Evolutionary conservation across 1,140 invertebrate species (phyloP).

Genomic region (Penaeus vannamei): DNA sequence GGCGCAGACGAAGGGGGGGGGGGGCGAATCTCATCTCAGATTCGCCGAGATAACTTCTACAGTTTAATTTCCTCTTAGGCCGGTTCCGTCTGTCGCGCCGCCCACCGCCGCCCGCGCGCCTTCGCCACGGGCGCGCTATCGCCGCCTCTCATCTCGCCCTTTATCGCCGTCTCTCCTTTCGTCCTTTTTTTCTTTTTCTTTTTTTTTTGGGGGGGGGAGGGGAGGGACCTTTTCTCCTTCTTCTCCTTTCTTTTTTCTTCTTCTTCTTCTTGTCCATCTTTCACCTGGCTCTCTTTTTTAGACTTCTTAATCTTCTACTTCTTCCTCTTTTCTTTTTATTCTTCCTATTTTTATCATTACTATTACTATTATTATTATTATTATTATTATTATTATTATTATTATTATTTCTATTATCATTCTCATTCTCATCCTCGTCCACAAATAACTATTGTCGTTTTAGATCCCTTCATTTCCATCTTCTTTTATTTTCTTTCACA

Average conservation of each 20-base stretch:
- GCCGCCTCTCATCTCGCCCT: too few relatives aligned
- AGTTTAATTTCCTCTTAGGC: too few relatives aligned
- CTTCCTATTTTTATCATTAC: background rate
- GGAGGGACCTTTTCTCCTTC: too few relatives aligned
- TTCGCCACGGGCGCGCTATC: too few relatives aligned
- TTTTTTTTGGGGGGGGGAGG: background rate
- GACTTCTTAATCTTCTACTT: background rate
- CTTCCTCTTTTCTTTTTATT: background rate
- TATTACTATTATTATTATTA: conserved; percentile 4
- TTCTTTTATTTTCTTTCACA: conserved; percentile 2
- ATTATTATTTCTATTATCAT: conserved; percentile 21
- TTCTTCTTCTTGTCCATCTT: background rate
- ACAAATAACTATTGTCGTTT: conserved; percentile 18
- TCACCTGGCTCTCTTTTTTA: background rate
- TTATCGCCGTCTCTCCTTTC: background rate
- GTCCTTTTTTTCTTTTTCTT: background rate
- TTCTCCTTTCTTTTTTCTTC: background rate
- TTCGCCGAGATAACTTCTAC: too few relatives aligned
- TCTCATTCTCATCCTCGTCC: background rate
- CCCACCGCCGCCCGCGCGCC: too few relatives aligned
- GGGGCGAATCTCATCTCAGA: background rate
- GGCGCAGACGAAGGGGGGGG: background rate
- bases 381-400: background rate
- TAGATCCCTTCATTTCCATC: background rate
- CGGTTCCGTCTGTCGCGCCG: too few relatives aligned